Conservation (phyloP, 2,888 invertebrate genomes). For the Elegia similella region DNA sequence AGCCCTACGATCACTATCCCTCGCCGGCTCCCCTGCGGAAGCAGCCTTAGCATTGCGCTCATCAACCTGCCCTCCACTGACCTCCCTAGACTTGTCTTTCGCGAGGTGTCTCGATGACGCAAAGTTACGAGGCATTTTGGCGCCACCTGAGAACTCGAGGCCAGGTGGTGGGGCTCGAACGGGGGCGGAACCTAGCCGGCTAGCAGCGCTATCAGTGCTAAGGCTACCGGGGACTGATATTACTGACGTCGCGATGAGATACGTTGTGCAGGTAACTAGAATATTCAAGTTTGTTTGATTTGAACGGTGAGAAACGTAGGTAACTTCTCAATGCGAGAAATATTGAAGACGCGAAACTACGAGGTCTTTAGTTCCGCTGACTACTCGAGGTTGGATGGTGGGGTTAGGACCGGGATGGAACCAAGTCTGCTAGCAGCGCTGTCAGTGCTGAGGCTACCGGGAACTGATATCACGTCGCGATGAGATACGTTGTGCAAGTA, state of each 20-base stretch:
- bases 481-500: constrained; percentile 80
- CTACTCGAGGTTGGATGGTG: constrained; percentile 87
- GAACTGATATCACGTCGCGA: constrained; percentile 93
- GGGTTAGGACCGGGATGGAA: constrained; percentile 63
- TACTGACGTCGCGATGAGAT: constrained; percentile 90
- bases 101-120: constrained; percentile 92
- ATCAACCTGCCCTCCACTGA: constrained; percentile 89
- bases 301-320: too few relatives aligned
- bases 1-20: constrained; percentile 88
- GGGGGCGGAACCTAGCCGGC: constrained; percentile 69
- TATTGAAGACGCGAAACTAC: constrained; percentile 90
- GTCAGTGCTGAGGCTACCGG: constrained; percentile 88
- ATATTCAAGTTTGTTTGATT: too few relatives aligned
- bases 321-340: too few relatives aligned
- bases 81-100: constrained; percentile 91
- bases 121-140: constrained; percentile 91
- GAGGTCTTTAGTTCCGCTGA: constrained; percentile 93
- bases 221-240: constrained; percentile 93
- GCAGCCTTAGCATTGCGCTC: constrained; percentile 91
- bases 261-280: constrained; percentile 67
- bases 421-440: constrained; percentile 85
- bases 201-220: constrained; percentile 88
- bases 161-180: constrained; percentile 79
- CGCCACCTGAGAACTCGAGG: constrained; percentile 92
- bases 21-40: constrained; percentile 89